These are phyloP conservation scores for Bergia sp. DNA, from an alignment of 92 coral and sea anemone species.

Conservation along the genomic window DNA sequence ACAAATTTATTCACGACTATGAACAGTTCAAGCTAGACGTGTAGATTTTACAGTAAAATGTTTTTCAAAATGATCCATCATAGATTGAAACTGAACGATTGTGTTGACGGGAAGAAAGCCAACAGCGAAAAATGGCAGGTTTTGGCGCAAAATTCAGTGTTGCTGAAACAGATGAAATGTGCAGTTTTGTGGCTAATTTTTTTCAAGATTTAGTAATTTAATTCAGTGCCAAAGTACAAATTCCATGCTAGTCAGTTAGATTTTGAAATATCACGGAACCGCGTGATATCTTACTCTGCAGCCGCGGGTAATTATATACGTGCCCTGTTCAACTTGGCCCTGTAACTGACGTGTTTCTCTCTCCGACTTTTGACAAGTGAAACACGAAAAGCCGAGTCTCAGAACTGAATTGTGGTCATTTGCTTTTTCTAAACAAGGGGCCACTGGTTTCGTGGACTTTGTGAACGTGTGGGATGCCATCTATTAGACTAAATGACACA, in stretches of 20 bases:
- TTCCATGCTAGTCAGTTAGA: background rate
- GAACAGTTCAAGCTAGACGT: background rate
- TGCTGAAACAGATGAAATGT: background rate
- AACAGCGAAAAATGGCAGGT: constrained; percentile 43
- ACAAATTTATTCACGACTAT: background rate
- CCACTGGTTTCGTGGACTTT: background rate
- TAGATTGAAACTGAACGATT: constrained; percentile 91
- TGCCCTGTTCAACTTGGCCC: constrained; percentile 36
- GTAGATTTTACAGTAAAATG: constrained; percentile 4
- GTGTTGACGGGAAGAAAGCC: constrained; percentile 70
- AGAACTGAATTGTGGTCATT: background rate
- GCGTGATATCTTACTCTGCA: constrained; percentile 25
- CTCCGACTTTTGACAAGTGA: constrained; percentile 14
- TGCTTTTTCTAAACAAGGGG: constrained; percentile 3
- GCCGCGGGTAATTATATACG: constrained; percentile 46
- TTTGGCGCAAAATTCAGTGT: background rate
- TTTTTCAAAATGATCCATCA: constrained; percentile 55
- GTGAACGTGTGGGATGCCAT: constrained; percentile 23
- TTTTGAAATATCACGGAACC: constrained; percentile 39
- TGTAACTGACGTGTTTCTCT: constrained; percentile 42
- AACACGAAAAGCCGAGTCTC: constrained; percentile 2
- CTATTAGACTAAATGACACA: constrained; percentile 58
- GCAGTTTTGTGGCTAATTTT: background rate
- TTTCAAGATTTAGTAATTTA: background rate
- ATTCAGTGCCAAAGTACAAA: background rate